Evolutionary conservation across 2,113 vertebrate genomes (phyloP).

Genomic region (Serilophus lunatus): DNA sequence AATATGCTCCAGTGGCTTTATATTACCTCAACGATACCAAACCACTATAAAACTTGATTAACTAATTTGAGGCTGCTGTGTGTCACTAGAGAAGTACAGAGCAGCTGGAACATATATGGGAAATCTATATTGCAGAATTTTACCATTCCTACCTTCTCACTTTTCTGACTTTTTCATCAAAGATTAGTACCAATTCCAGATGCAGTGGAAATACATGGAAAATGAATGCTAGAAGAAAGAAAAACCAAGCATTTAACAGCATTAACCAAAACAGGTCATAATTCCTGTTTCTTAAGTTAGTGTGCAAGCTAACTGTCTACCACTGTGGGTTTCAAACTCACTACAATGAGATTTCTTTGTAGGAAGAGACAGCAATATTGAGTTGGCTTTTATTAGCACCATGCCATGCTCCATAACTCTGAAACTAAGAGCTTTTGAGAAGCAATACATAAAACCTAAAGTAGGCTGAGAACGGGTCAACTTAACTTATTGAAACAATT

Average conservation of each 20-base stretch:
- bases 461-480: not conserved
- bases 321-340: not conserved
- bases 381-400: conserved; percentile 35
- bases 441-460: not conserved
- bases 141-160: not conserved
- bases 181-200: not conserved
- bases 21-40: not conserved
- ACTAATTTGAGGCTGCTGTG: not conserved
- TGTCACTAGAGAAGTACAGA: not conserved
- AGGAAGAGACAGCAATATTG: not conserved
- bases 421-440: not conserved
- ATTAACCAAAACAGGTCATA: not conserved
- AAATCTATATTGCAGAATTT: not conserved
- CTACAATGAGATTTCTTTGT: not conserved
- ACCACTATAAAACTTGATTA: conserved; percentile 26
- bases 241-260: not conserved
- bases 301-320: not conserved
- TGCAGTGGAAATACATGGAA: not conserved
- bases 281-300: not conserved
- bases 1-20: not conserved
- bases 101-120: not conserved
- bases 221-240: not conserved
- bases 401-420: not conserved
- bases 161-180: conserved; percentile 5
- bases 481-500: not conserved